A percentile compares a stretch with the other conserved stretches of the same genome.
phyloP scores from a whole-genome alignment of 1,140 invertebrate genomes.

The Schlechtendalia chinensis region DNA sequence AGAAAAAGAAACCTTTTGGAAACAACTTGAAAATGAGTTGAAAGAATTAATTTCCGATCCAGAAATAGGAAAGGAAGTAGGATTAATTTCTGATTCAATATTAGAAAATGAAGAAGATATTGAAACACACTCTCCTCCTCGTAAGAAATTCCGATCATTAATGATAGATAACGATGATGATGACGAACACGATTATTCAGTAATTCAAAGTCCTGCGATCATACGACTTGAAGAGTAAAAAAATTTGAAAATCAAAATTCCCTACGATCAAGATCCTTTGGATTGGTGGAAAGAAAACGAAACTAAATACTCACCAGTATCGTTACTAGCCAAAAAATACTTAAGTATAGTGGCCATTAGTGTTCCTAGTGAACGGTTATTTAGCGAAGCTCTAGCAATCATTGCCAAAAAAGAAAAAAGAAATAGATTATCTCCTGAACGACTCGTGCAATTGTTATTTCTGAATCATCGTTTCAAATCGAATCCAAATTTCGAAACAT shows the following conservation, averaged over 20 bases:
- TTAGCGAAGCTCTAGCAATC: not conserved
- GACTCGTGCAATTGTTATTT: too few relatives aligned
- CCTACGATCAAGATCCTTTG: not conserved
- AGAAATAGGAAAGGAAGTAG: not conserved
- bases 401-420: not conserved
- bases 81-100: not conserved
- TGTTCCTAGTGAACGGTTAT: not conserved
- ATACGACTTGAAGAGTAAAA: constrained; percentile 3
- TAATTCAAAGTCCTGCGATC: too few relatives aligned
- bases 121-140: too few relatives aligned
- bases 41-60: not conserved
- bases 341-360: not conserved
- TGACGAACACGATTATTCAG: too few relatives aligned
- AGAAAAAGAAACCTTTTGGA: not conserved
- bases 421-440: too few relatives aligned
- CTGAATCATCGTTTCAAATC: too few relatives aligned
- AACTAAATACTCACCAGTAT: not conserved
- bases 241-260: not conserved
- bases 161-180: too few relatives aligned
- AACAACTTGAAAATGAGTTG: not conserved
- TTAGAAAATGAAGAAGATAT: too few relatives aligned
- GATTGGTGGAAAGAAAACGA: not conserved
- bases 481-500: too few relatives aligned
- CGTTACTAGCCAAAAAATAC: constrained; percentile 3
- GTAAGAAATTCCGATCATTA: too few relatives aligned